Base-by-base conservation (phyloP, 30 jellyfish, hydroid and myxozoan genomes). In the Hydractinia echinata region DNA sequence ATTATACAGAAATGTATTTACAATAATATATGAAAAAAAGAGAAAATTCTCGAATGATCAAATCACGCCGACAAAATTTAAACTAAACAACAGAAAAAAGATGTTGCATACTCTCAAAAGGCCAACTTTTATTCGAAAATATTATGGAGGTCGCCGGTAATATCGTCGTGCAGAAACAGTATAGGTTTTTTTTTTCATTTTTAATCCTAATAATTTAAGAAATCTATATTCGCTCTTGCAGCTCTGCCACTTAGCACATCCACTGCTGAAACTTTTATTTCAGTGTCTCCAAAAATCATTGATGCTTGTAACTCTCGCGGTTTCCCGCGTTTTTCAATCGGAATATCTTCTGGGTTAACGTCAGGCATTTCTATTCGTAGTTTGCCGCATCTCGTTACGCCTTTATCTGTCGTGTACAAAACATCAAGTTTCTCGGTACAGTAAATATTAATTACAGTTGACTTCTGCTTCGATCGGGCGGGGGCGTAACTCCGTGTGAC, bases 401-500 rank as follows among this genome's bases (percentile, higher is more conserved):
- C 89, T n/a, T 64, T 68, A 64, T 88, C 99, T 3, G 99, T 94
- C 66, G 97, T 85, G 72, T 94, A 94, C 55, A 84, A 15, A 56
- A 66, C 84, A 53, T 76, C 77, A 44, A 53, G 86, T 44, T 77
- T 79, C 58, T 94, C 96, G 60, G 96, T 94, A 76, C 99, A 88
- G 77, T 78, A 94, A 7, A 94, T 84, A 62, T 94, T 94, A 53
- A 94, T 94, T 9, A 88, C 95, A 18, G 99, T 88, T 19, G 97
- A 88, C 66, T 87, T 93, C 80, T 93, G 99, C 11, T 92, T 92
- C 5, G 95, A 73, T 49, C 99, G 96, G n/a, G 99, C 99, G 14
- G 99, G 99, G 13, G 99, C 99, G 50, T 93, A 93, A 69, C 96
- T 94, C 55, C 96, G 90, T 56, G 94, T 85, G 10, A 94, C 99